Evolutionary conservation across 1,140 invertebrate species (phyloP).

Genomic region (Reticulitermes speratus): DNA sequence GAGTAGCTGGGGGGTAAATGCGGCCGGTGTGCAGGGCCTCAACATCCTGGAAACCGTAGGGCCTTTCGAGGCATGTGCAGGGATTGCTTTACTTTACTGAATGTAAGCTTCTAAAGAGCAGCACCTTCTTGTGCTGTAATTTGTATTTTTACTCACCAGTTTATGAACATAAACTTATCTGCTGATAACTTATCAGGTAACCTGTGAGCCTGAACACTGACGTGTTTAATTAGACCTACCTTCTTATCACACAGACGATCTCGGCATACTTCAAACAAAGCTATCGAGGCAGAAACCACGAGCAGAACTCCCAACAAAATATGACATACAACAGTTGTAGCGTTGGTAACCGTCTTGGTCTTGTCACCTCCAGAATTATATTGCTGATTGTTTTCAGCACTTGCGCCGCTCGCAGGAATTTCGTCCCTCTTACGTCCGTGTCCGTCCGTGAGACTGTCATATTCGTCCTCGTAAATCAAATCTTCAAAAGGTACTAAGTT

Average conservation of each 20-base stretch:
- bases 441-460: not conserved
- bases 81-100: too few species aligned
- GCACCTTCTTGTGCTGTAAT: too few species aligned
- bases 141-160: too few species aligned
- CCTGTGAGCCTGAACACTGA: too few species aligned
- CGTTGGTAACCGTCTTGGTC: not conserved
- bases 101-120: too few species aligned
- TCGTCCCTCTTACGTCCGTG: not conserved
- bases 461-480: not conserved
- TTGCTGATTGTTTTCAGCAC: not conserved
- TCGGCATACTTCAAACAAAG: not conserved
- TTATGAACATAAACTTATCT: too few species aligned
- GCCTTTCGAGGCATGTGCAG: too few species aligned
- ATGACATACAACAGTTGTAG: not conserved
- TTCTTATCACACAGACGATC: not conserved
- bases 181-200: too few species aligned
- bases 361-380: not conserved
- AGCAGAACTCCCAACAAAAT: not conserved
- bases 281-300: not conserved
- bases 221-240: not conserved
- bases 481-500: not conserved
- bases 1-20: too few species aligned
- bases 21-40: too few species aligned
- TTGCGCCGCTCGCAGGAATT: too few species aligned
- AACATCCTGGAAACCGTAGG: too few species aligned